Evolutionary conservation across 1,140 invertebrate species (phyloP).

Genomic region (Plodia interpunctella): DNA sequence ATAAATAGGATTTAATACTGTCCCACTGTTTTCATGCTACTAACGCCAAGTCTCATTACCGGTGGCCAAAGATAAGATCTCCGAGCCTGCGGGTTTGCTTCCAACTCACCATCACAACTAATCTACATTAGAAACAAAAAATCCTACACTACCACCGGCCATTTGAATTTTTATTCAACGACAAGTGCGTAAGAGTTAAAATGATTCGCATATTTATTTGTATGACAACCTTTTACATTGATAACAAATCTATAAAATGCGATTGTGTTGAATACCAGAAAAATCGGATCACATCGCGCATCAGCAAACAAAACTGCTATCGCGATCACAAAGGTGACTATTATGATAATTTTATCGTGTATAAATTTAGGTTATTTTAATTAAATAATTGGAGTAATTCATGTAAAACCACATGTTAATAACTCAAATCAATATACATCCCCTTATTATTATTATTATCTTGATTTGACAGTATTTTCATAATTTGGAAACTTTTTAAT

Average conservation of each 20-base stretch:
- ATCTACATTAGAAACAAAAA: constrained; percentile 10
- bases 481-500: too few species aligned
- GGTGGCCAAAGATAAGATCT: constrained; percentile 54
- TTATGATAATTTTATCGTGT: constrained; percentile 8
- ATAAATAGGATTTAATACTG: constrained; percentile 37
- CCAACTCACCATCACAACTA: constrained; percentile 22
- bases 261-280: constrained; percentile 24
- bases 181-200: neutral
- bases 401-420: neutral
- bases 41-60: constrained; percentile 57
- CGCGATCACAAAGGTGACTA: constrained; percentile 13
- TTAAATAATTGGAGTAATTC: neutral
- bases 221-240: neutral
- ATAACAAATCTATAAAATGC: constrained; percentile 16
- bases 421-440: neutral
- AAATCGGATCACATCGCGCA: constrained; percentile 23
- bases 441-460: too few species aligned
- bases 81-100: constrained; percentile 32
- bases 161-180: neutral
- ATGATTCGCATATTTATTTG: neutral
- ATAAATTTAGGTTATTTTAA: neutral
- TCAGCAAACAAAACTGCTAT: constrained; percentile 17
- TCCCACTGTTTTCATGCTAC: constrained; percentile 43
- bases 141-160: neutral
- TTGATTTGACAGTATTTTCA: too few species aligned